Conservation (phyloP, 2,113 vertebrate species). For the Notiomystis cincta region DNA sequence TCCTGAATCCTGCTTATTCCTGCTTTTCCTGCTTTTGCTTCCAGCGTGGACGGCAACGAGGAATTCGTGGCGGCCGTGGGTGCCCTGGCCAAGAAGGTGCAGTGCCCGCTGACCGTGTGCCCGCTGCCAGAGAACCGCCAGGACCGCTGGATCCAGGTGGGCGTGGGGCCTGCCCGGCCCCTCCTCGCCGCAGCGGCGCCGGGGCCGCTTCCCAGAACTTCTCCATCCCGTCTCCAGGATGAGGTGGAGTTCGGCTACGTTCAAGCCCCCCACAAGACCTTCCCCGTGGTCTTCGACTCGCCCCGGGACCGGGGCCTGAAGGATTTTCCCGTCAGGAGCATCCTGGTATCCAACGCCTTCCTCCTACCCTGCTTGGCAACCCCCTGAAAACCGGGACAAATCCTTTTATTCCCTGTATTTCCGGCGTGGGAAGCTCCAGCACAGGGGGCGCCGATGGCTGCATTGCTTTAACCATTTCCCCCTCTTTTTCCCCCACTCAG, state of each 20-base stretch:
- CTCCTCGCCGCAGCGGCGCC: neutral
- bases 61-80: slow-evolving; percentile 74
- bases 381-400: accelerated
- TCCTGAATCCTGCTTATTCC: neutral
- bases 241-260: slow-evolving; percentile 93
- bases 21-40: accelerated
- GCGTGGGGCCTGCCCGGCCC: neutral
- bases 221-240: slow-evolving; percentile 70
- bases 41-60: slow-evolving; percentile 56
- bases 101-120: slow-evolving; percentile 77
- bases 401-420: neutral
- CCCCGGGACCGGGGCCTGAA: slow-evolving; percentile 76
- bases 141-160: slow-evolving; percentile 94
- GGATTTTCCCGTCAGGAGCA: slow-evolving; percentile 76
- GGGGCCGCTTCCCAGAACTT: accelerated
- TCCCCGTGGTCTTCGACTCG: slow-evolving; percentile 91
- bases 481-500: slow-evolving; percentile 11
- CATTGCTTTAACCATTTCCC: neutral
- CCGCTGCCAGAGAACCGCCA: slow-evolving; percentile 66
- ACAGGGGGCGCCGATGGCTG: accelerated
- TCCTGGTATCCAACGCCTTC: slow-evolving; percentile 71
- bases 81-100: slow-evolving; percentile 49
- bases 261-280: slow-evolving; percentile 84
- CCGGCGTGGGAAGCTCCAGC: neutral
- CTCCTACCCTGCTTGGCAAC: neutral